These are phyloP conservation scores for Athripsodes cinereus DNA, from an alignment of 2,888 invertebrate genomes.

Conservation along the genomic window DNA sequence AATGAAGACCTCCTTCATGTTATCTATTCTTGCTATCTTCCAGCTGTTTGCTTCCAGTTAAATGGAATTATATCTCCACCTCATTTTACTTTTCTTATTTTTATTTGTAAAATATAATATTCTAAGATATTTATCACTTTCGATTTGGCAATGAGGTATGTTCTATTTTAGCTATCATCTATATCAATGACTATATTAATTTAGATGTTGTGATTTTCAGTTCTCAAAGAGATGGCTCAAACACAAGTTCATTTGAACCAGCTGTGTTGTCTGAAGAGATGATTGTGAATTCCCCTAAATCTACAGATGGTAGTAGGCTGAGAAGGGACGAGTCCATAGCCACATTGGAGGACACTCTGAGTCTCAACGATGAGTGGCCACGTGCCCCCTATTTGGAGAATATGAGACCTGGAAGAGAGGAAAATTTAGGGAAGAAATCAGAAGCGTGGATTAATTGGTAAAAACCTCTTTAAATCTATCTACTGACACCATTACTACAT, in stretches of 20 bases:
- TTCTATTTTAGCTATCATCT: no score
- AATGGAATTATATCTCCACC: no score
- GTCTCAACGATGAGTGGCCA: conserved; percentile 30
- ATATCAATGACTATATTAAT: no score
- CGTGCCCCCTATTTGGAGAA: conserved; percentile 19
- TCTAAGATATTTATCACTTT: no score
- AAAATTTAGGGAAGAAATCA: conserved; percentile 14
- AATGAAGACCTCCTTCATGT: no score
- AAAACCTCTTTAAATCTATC: no score
- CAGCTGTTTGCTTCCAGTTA: no score
- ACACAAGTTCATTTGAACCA: conserved; percentile 42
- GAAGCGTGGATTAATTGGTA: conserved; percentile 28
- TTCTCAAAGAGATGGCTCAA: conserved; percentile 40
- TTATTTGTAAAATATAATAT: no score
- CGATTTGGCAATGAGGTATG: no score
- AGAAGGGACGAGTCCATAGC: conserved; percentile 35
- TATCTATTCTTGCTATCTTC: no score
- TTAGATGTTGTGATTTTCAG: conserved; percentile 9
- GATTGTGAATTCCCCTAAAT: conserved; percentile 19
- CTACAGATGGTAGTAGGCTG: conserved; percentile 3
- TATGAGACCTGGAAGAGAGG: conserved; percentile 13
- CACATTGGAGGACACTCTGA: conserved; percentile 45
- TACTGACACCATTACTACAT: no score
- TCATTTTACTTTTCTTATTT: no score
- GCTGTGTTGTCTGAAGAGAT: conserved; percentile 28